A percentile compares a stretch with the other conserved stretches of the same genome.
These are phyloP conservation scores for Argyrosomus japonicus DNA, from an alignment of 2,113 vertebrate genomes.

Conservation along the genomic window DNA sequence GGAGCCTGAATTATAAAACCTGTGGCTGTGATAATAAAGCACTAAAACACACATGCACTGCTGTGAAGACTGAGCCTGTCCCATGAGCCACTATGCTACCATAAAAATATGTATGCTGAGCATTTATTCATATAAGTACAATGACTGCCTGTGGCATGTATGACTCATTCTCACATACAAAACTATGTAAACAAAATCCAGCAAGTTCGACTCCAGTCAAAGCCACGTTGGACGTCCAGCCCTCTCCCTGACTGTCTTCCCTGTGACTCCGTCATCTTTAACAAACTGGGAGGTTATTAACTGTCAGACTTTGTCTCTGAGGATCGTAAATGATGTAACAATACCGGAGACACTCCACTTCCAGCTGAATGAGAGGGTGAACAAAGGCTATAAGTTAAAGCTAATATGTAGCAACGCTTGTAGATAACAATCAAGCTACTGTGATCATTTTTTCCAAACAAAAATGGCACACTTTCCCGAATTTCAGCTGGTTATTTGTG, in stretches of 20 bases:
- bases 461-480: background rate
- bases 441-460: background rate
- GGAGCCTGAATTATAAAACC: background rate
- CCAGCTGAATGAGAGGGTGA: background rate
- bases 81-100: background rate
- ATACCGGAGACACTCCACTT: no score
- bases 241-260: background rate
- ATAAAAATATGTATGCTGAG: background rate
- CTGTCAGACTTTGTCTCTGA: slow-evolving; percentile 47
- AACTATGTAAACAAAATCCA: background rate
- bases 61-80: background rate
- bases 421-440: background rate
- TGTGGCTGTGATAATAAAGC: background rate
- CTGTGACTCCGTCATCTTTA: background rate
- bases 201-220: background rate
- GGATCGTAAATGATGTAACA: slow-evolving; percentile 30
- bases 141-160: background rate
- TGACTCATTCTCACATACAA: background rate
- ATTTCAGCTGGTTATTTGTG: background rate
- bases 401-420: background rate
- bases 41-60: background rate
- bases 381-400: background rate
- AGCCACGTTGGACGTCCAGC: background rate
- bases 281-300: slow-evolving; percentile 18
- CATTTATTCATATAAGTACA: background rate